A percentile compares a stretch with the other conserved stretches of the same genome.
phyloP scores from a whole-genome alignment of 2,113 vertebrate species.

The Tachysurus fulvidraco region DNA sequence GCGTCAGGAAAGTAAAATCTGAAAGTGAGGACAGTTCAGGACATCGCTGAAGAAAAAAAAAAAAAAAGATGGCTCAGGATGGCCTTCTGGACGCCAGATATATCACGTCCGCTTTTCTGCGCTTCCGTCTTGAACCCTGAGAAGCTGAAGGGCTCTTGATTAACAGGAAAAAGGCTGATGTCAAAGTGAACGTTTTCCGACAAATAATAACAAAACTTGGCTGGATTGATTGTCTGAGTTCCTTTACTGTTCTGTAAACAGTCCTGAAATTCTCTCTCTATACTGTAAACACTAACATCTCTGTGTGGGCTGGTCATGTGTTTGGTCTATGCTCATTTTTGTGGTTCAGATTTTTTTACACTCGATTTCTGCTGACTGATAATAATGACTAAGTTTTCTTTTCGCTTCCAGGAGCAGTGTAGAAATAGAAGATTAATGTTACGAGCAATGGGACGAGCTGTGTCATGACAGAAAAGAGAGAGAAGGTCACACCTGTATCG shows the following conservation, averaged over 20 bases:
- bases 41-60: neutral
- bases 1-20: neutral
- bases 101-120: neutral
- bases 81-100: constrained; percentile 22
- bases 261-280: neutral
- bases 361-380: constrained; percentile 7
- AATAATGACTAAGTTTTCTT: constrained; percentile 41
- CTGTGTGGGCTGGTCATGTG: constrained; percentile 32
- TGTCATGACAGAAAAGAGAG: neutral
- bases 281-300: constrained; percentile 50
- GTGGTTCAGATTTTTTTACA: constrained; percentile 15
- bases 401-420: neutral
- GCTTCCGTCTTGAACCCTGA: constrained; percentile 6
- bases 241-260: constrained; percentile 43
- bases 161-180: constrained; percentile 55
- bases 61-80: neutral
- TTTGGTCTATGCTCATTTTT: constrained; percentile 53
- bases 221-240: constrained; percentile 44
- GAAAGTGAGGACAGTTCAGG: neutral
- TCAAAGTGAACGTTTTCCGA: constrained; percentile 32
- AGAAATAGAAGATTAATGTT: constrained; percentile 8
- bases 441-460: neutral
- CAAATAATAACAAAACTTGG: constrained; percentile 47
- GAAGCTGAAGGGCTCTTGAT: constrained; percentile 41
- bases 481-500: neutral